Evolutionary conservation across 2,888 invertebrate species (phyloP).

Genomic region (Dendrolimus houi): DNA sequence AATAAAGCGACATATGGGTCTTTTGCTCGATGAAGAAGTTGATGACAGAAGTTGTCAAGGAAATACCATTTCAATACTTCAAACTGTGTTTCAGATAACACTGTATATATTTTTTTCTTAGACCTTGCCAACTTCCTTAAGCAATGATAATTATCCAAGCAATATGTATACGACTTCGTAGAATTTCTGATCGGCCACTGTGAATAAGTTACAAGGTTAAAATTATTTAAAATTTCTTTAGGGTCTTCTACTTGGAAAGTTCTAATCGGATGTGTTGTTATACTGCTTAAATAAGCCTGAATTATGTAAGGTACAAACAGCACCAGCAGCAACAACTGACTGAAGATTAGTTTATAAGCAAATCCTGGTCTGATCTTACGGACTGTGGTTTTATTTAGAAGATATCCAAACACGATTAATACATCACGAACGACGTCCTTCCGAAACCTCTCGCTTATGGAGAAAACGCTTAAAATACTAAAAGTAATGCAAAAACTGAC

Average conservation of each 20-base stretch:
- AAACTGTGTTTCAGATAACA: constrained; percentile 14
- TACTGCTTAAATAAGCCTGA: constrained; percentile 25
- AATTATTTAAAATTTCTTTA: constrained; percentile 12
- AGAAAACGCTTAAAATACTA: constrained; percentile 19
- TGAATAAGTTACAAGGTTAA: constrained; percentile 9
- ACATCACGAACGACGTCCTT: constrained; percentile 17
- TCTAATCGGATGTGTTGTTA: constrained; percentile 22
- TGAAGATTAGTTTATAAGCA: constrained; percentile 18
- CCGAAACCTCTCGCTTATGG: constrained; percentile 1
- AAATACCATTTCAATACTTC: constrained; percentile 16
- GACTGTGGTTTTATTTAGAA: constrained; percentile 21
- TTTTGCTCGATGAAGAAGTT: constrained; percentile 16
- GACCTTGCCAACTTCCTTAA: constrained; percentile 14
- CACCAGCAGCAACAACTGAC: constrained; percentile 20
- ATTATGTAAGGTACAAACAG: constrained; percentile 26
- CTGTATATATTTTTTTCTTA: constrained; percentile 18
- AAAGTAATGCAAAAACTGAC: constrained; percentile 17
- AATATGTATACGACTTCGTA: constrained; percentile 5
- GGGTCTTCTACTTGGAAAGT: constrained; percentile 16
- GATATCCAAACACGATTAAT: constrained; percentile 27
- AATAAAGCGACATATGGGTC: constrained; percentile 13
- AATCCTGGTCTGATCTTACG: constrained; percentile 13
- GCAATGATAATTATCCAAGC: constrained; percentile 21
- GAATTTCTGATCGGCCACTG: constrained; percentile 3
- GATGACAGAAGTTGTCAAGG: constrained; percentile 17